A percentile compares a stretch with the other conserved stretches of the same genome.
Conservation (phyloP, 2,888 invertebrate genomes). For the Scaptomyza tumidula region DNA sequence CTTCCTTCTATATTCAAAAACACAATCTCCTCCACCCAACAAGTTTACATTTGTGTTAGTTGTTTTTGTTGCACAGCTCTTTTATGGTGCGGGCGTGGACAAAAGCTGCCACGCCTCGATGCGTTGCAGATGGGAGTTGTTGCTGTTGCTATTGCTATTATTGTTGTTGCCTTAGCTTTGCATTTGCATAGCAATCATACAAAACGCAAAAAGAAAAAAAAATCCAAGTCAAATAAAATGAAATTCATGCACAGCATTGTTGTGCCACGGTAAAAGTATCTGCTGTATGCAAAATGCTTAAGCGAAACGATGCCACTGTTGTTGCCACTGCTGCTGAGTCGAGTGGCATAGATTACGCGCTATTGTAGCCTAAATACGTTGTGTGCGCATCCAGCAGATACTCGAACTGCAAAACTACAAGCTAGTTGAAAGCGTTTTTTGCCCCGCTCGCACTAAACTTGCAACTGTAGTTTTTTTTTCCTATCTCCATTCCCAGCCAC, state of each 20-base stretch:
- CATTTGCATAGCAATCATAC: conserved; percentile 71
- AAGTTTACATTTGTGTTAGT: conserved; percentile 30
- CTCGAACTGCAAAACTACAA: conserved; percentile 29
- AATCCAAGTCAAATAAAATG: conserved; percentile 55
- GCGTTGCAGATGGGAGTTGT: conserved; percentile 52
- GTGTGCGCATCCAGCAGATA: conserved; percentile 46
- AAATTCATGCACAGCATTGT: conserved; percentile 61
- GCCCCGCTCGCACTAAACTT: conserved; percentile 25
- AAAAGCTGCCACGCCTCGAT: conserved; percentile 70
- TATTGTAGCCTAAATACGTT: conserved; percentile 65
- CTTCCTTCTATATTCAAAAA: conserved; percentile 11
- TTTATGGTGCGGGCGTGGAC: conserved; percentile 52
- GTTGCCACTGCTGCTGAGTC: conserved; percentile 34
- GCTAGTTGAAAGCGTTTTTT: conserved; percentile 18
- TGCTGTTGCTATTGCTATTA: conserved; percentile 7
- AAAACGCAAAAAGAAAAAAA: conserved; percentile 22
- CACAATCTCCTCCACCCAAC: conserved; percentile 2
- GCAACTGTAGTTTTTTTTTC: conserved; percentile 17
- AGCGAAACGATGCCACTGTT: conserved; percentile 29
- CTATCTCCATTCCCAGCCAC: background rate
- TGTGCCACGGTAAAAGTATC: conserved; percentile 54
- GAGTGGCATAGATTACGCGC: conserved; percentile 69
- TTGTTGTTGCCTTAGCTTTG: conserved; percentile 38
- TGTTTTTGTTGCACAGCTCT: conserved; percentile 29
- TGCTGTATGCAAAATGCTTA: conserved; percentile 47